Evolutionary conservation across 1,140 invertebrate genomes (phyloP), one percentile per base, ranked within the genome.

Genomic region (Gryllus bimaculatus): DNA sequence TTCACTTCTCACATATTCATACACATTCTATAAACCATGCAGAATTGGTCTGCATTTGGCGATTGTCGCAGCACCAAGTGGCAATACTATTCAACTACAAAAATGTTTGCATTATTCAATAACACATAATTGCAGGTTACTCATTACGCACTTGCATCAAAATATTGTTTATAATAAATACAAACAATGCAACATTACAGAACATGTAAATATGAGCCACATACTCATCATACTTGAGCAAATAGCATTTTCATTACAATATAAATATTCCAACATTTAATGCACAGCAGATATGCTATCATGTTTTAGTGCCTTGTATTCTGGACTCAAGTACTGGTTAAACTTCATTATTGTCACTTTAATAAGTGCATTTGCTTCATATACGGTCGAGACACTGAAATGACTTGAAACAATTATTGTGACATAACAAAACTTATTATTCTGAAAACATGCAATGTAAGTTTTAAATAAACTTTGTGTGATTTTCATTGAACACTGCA

Each of bases 1-100:
- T 13, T 66, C 54, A 66, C 54, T 66, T 66, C 54, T 66, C 54
- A 66, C 54, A 66, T 66, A 66, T 66, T 66, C 54, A 66, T 66
- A 18, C 54, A 13, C 54, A 66, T 66, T 66, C 18, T 18, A 66
- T 18, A 66, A 66, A 13, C 10, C 10, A 1, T 66, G 10, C 54
- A 39, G 26, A 39, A 39, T 66, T 66, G 10, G 18, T 13, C 54
- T 66, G 54, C 18, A 66, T 18, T 18, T 66, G 10, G 18, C 10
- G 54, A 66, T 66, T 66, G 54, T 66, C 54, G 54, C 54, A 66
- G 10, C 18, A 66, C 10, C 54, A 66, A 66, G 26, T 66, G 54
- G 54, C 54, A 66, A 13, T 13, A 66, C 18, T 18, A 13, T 66
- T 13, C 54, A 13, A 13, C 54, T 66, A 66, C 18, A 10, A 66